phyloP scores from a whole-genome alignment of 2,113 vertebrate genomes.

The Cariama cristata region DNA sequence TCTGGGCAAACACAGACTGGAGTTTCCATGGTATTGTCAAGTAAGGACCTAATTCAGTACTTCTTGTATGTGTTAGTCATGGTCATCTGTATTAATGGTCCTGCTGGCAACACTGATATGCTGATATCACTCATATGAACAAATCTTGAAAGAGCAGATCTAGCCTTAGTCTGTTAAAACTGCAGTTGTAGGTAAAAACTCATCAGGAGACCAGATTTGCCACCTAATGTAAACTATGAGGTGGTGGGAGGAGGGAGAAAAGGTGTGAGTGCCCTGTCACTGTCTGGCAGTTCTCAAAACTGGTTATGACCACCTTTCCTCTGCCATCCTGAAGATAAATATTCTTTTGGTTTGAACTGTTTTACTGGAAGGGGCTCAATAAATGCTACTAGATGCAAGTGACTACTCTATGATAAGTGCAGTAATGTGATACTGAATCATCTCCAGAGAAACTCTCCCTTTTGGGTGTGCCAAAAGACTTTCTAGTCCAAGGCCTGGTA shows the following conservation, averaged over 20 bases:
- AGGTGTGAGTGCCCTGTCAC: fast-evolving
- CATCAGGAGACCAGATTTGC: neutral
- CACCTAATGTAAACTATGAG: neutral
- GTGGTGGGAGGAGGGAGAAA: neutral
- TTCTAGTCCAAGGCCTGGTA: neutral
- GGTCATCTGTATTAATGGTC: neutral
- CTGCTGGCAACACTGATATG: neutral
- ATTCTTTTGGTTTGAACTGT: neutral
- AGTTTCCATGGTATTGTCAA: neutral
- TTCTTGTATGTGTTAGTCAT: neutral
- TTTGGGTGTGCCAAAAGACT: neutral
- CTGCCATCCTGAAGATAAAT: neutral
- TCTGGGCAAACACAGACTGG: neutral
- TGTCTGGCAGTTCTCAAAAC: neutral
- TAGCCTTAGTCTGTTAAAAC: neutral
- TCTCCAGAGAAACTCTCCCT: neutral
- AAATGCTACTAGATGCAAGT: neutral
- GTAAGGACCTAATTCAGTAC: neutral
- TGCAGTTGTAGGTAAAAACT: neutral
- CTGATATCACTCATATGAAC: neutral
- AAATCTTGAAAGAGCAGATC: neutral
- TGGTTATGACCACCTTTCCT: neutral
- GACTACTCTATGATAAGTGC: neutral
- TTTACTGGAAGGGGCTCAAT: neutral
- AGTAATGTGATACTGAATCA: neutral